A percentile compares a stretch with the other conserved stretches of the same genome.
These are phyloP conservation scores for Bettongia penicillata DNA, from an alignment of 2,113 vertebrate genomes.

Conservation along the genomic window DNA sequence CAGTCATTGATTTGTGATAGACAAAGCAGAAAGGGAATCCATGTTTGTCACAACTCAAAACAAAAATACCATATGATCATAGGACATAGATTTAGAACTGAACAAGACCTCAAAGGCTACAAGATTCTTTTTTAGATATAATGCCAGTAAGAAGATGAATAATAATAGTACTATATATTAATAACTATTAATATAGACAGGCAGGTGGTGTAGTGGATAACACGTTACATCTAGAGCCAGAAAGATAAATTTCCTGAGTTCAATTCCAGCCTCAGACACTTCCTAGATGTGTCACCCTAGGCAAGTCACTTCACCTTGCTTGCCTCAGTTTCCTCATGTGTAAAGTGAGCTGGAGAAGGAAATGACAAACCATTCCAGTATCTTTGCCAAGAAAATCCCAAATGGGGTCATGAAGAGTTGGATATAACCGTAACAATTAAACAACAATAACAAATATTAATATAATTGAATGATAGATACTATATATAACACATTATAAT, in stretches of 20 bases:
- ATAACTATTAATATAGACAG: not conserved
- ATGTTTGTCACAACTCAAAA: not conserved
- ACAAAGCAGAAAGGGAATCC: not conserved
- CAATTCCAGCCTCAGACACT: not conserved
- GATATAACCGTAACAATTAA: not conserved
- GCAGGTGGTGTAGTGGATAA: not conserved
- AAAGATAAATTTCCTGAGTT: not conserved
- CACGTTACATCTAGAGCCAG: not conserved
- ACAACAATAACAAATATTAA: not conserved
- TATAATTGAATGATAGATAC: not conserved
- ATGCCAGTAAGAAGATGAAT: not conserved
- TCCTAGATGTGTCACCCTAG: not conserved
- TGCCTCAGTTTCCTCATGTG: not conserved
- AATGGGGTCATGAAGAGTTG: not conserved
- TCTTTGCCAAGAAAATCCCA: not conserved
- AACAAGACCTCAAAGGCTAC: not conserved
- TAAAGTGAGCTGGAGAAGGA: not conserved
- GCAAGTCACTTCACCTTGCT: not conserved
- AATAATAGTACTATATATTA: not conserved
- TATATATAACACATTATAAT: not conserved
- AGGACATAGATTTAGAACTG: not conserved
- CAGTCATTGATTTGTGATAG: constrained; percentile 1
- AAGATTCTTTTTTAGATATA: not conserved
- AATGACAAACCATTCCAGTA: not conserved
- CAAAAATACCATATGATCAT: not conserved